Evolutionary conservation across 2,797 vertebrate species (phyloP), one percentile per base, ranked within the genome.

Genomic region (Oophaga sylvatica): DNA sequence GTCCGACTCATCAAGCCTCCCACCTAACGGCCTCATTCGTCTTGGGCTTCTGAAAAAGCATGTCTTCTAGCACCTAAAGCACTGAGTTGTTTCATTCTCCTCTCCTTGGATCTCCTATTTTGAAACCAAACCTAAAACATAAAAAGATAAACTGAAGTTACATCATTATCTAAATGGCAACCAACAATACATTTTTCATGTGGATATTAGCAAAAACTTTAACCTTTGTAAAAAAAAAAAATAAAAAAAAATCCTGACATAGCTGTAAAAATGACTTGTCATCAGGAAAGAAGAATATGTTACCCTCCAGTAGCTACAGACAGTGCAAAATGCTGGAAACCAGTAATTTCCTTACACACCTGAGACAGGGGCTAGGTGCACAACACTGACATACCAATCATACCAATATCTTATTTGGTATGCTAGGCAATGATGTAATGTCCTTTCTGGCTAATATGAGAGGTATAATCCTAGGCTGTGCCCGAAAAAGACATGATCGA

Each of bases 71-170:
- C 93, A 0, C 97, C 95, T 89, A 99, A 94, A 0, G 97, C 96
- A 91, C 97, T 99, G 93, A 99, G 94, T 93, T 99, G 97, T 92
- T 99, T 99, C 97, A 99, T 98, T 45, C 98, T 93, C 45, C 98
- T 94, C 93, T 99, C 98, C 91, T 99, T 99, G 31, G 97, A 99
- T 89, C 98, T 93, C 11, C 98, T 95, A 84, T 99, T 99, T 93
- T 99, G 98, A 93, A 99, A 99, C 97, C 98, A 99, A 31, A 99
- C 98, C 98, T 99, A 92, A 0, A 20, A 0, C n/a, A 17, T 9
- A 0, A 1, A 45, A 9, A 68, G 19, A 62, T 41, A 62, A 80
- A 8, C 3, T 6, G n/a, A 60, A 59, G 13, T 29, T 63, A 60
- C 19, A 62, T 12, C 20, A 22, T 19, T 62, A 60, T 59, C n/a